A percentile compares a stretch with the other conserved stretches of the same genome.
These are phyloP conservation scores for Sarcophaga peregrina DNA, from an alignment of 1,140 invertebrate genomes.

Conservation along the genomic window DNA sequence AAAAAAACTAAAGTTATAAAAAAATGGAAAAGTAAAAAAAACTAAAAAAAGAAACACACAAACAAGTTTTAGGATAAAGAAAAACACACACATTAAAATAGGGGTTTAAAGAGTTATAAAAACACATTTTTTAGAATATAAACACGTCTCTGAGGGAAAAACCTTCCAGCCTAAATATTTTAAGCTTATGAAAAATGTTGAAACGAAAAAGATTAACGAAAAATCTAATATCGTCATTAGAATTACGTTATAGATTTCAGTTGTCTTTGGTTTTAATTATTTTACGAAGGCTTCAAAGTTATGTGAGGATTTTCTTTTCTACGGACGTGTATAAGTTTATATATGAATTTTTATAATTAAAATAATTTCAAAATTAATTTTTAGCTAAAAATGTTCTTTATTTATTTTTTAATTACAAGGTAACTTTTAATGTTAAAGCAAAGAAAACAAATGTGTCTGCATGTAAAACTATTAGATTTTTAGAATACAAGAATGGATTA, in stretches of 20 bases:
- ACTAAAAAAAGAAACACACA: slow-evolving; percentile 33
- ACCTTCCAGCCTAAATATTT: not conserved
- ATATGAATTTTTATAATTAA: slow-evolving; percentile 38
- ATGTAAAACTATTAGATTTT: slow-evolving; percentile 40
- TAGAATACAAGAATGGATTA: slow-evolving; percentile 35
- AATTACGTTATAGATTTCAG: not conserved
- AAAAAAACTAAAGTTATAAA: slow-evolving; percentile 47
- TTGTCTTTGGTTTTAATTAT: slow-evolving; percentile 25
- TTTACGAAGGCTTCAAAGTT: not conserved
- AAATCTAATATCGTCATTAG: not conserved
- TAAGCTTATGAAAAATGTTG: not conserved
- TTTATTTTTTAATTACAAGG: slow-evolving; percentile 26
- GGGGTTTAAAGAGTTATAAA: slow-evolving; percentile 33
- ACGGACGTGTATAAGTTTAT: slow-evolving; percentile 39
- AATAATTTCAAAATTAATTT: slow-evolving; percentile 34
- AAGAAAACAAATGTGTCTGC: slow-evolving; percentile 38
- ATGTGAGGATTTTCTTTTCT: not conserved
- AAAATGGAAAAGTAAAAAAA: slow-evolving; percentile 26
- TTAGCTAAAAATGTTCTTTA: slow-evolving; percentile 35
- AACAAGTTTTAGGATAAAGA: slow-evolving; percentile 37
- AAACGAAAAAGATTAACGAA: slow-evolving; percentile 26
- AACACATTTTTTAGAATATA: slow-evolving; percentile 26
- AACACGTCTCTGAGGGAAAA: slow-evolving; percentile 17
- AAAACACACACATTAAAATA: slow-evolving; percentile 36
- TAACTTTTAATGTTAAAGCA: slow-evolving; percentile 37